phyloP scores from a whole-genome alignment of 2,113 vertebrate genomes.

The Dascyllus trimaculatus region DNA sequence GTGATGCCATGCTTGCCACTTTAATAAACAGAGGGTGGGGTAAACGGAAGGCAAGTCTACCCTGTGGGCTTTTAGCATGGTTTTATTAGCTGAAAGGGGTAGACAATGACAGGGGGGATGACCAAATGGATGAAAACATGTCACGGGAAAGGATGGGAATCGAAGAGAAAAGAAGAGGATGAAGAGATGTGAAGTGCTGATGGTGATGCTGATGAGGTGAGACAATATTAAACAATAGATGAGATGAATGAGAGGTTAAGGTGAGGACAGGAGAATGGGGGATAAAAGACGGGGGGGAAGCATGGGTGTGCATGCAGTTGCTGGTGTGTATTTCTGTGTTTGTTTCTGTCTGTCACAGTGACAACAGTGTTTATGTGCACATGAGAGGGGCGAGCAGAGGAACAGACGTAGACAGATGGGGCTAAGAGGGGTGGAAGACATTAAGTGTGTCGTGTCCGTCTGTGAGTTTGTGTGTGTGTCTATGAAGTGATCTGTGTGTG shows the following conservation, averaged over 20 bases:
- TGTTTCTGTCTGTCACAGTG: conserved; percentile 53
- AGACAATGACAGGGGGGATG: conserved; percentile 2
- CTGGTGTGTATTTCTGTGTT: conserved; percentile 48
- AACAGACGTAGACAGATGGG: conserved; percentile 71
- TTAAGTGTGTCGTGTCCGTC: conserved; percentile 69
- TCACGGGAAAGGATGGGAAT: neutral
- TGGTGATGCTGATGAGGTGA: conserved; percentile 12
- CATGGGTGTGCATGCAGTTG: neutral
- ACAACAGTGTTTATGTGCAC: conserved; percentile 59
- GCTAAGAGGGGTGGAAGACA: conserved; percentile 73
- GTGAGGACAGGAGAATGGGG: neutral
- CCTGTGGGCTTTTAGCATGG: neutral
- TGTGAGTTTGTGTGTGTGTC: conserved; percentile 37
- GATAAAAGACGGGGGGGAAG: neutral
- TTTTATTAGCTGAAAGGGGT: neutral
- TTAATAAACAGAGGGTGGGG: conserved; percentile 25
- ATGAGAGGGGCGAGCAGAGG: conserved; percentile 53
- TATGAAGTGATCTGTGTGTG: neutral
- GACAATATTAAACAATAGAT: conserved; percentile 17
- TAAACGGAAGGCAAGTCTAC: conserved; percentile 23
- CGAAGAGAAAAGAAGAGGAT: conserved; percentile 1
- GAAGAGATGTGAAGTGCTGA: conserved; percentile 2
- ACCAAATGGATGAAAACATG: conserved; percentile 1
- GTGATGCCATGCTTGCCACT: conserved; percentile 15
- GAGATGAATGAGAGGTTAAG: conserved; percentile 3